Conservation (phyloP, 2,888 invertebrate species). For the Synergus japonicus region DNA sequence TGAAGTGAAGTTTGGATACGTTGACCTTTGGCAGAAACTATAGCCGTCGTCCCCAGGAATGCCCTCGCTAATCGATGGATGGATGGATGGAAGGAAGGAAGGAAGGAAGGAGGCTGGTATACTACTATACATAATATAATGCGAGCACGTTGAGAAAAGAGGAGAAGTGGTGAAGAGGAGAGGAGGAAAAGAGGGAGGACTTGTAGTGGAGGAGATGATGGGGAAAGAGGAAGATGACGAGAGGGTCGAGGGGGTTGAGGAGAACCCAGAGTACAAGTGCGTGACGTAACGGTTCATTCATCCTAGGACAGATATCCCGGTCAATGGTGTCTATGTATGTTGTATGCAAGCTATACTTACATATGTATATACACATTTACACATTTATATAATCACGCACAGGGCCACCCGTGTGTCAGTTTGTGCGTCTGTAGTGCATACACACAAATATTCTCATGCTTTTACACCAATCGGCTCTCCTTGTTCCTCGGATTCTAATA, state of each 20-base stretch:
- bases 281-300: constrained; percentile 77
- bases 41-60: constrained; percentile 63
- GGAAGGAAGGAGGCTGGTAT: constrained; percentile 53
- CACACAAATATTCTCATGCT: constrained; percentile 45
- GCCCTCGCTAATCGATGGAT: constrained; percentile 68
- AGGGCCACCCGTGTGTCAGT: constrained; percentile 47
- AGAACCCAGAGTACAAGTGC: constrained; percentile 72
- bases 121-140: constrained; percentile 64
- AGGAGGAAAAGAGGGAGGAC: constrained; percentile 49
- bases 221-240: constrained; percentile 51
- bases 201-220: constrained; percentile 49
- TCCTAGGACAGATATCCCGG: constrained; percentile 75
- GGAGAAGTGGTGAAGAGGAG: constrained; percentile 51
- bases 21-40: constrained; percentile 69
- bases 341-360: constrained; percentile 58
- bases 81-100: constrained; percentile 60
- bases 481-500: constrained; percentile 41
- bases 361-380: constrained; percentile 36
- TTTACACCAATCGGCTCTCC: constrained; percentile 40
- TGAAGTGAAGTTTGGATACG: constrained; percentile 64
- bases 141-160: constrained; percentile 63
- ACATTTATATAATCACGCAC: constrained; percentile 46
- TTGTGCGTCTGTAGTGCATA: constrained; percentile 46
- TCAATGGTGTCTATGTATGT: constrained; percentile 72
- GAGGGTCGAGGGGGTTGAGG: constrained; percentile 56